Conservation (phyloP, 2,797 vertebrate genomes). For the Mareca strepera region DNA sequence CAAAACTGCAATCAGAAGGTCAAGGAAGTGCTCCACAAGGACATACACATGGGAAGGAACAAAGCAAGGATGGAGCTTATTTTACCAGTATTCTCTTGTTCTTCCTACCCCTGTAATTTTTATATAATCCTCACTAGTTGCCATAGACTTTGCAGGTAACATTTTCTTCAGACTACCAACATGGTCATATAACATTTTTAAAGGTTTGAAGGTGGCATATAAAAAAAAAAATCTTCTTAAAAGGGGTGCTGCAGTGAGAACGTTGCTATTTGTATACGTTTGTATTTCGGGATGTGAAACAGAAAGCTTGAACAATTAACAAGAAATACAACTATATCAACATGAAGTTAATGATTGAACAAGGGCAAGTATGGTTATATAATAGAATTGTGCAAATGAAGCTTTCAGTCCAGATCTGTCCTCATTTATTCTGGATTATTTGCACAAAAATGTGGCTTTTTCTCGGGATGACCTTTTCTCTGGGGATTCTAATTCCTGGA, state of each 20-base stretch:
- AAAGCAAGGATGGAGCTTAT: not conserved
- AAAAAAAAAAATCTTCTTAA: not conserved
- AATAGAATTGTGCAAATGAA: not conserved
- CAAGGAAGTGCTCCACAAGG: not conserved
- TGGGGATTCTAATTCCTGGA: constrained; percentile 57
- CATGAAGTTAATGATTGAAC: constrained; percentile 43
- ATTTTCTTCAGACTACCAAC: not conserved
- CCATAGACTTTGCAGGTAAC: not conserved
- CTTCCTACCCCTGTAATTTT: not conserved
- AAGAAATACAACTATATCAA: not conserved
- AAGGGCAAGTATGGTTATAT: not conserved
- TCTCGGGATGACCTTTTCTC: constrained; percentile 21
- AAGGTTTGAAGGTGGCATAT: not conserved
- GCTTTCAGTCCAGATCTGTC: not conserved
- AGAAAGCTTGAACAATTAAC: not conserved
- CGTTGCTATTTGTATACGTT: not conserved
- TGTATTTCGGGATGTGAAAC: not conserved
- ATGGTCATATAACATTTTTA: not conserved
- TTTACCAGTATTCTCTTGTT: not conserved
- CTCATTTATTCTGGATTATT: not conserved
- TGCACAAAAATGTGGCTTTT: constrained; percentile 53
- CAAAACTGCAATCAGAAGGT: not conserved
- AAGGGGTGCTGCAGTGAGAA: not conserved
- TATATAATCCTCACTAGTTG: not conserved
- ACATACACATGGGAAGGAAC: not conserved